Evolutionary conservation across 2,113 vertebrate species (phyloP), one percentile per base, ranked within the genome.

Genomic region (Microcebus jonahi): DNA sequence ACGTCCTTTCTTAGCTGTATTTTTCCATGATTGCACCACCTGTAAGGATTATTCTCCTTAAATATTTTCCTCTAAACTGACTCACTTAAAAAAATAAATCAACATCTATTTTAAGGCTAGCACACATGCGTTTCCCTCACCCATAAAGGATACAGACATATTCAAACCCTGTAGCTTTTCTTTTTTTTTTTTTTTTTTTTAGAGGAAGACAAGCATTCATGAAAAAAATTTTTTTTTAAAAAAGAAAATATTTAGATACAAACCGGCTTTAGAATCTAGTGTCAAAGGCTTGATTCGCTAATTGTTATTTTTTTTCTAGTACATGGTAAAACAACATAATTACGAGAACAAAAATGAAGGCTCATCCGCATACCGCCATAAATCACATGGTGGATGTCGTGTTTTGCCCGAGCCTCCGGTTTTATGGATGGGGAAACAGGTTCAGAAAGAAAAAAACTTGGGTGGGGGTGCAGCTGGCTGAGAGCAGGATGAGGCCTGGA

Each of bases 1-100:
- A 97, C 34, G 39, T 90, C 81, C 94, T 63, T 73, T 53, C 92
- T 89, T 34, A 21, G 27, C 55, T 29, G 39, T 57, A 20, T 31
- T 36, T 34, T 31, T 76, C 94, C 92, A 31, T 55, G 90, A 71
- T 34, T 9, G n/a, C 53, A 70, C 75, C 88, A 95, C 94, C 92
- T 96, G 90, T 15, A 73, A 57, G 92, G 90, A 85, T 88, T 88
- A 90, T 50, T 55, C 39, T 14, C 75, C 81, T 70, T 63, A 63
- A 34, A 25, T 57, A 70, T 90, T 94, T 95, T 76, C 93, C 79
- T 96, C 53, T 77, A 67, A 82, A 94, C 27, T 3, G 67, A 73
- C 67, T 79, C 86, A 77, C 73, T 55, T 92, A 39, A 82, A 57
- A 73, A 73, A 77, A 31, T 50, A 55, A 82, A 68, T 2, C 65